Percentiles rank a stretch among this genome's conserved stretches.
phyloP scores from a whole-genome alignment of 2,888 invertebrate genomes.

The Argyresthia albistria region DNA sequence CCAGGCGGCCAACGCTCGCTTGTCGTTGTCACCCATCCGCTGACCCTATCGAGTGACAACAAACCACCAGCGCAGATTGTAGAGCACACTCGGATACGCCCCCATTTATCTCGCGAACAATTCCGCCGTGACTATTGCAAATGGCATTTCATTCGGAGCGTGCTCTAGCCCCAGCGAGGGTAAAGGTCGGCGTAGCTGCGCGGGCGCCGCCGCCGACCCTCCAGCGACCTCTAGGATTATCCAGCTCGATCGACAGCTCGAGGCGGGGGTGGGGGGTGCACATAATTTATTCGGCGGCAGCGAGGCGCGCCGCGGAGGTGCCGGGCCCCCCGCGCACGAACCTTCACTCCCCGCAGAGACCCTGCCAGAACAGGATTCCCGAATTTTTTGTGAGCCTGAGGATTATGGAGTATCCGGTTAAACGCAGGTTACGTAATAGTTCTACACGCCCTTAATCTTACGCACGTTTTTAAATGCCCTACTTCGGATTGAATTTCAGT shows the following conservation, averaged over 20 bases:
- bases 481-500: not conserved
- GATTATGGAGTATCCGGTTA: conserved; percentile 60
- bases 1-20: no score
- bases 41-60: no score
- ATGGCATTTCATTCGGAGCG: conserved; percentile 40
- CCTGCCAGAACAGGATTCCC: conserved; percentile 39
- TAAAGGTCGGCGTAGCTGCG: conserved; percentile 37
- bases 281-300: conserved; percentile 70
- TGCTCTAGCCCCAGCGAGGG: conserved; percentile 20
- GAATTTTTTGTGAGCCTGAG: conserved; percentile 37
- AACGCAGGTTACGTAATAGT: conserved; percentile 63
- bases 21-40: no score
- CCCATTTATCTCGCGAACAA: conserved; percentile 20
- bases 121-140: conserved; percentile 47
- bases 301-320: conserved; percentile 62
- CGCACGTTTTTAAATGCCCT: conserved; percentile 11
- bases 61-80: no score
- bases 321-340: conserved; percentile 27
- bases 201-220: conserved; percentile 38
- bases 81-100: conserved; percentile 20
- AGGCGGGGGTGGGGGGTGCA: conserved; percentile 29
- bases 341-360: conserved; percentile 14
- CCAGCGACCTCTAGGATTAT: conserved; percentile 61
- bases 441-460: conserved; percentile 60
- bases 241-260: conserved; percentile 56